phyloP scores from a whole-genome alignment of 2,113 vertebrate species.

The Alethe diademata region DNA sequence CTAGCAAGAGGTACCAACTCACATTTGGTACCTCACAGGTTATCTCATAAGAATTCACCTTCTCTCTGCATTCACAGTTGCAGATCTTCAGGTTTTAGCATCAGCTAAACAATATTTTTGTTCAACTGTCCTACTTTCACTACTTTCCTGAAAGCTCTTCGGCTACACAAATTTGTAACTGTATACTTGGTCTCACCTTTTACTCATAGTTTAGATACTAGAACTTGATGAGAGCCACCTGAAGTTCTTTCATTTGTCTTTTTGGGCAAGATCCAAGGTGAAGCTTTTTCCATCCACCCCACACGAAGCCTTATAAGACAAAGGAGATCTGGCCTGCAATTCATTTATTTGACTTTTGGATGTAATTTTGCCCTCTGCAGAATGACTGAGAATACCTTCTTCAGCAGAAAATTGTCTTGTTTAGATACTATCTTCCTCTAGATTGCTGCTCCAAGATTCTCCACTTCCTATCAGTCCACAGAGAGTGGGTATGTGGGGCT shows the following conservation, averaged over 20 bases:
- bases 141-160: not conserved
- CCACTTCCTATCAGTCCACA: not conserved
- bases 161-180: not conserved
- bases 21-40: not conserved
- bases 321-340: not conserved
- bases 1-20: not conserved
- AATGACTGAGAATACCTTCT: not conserved
- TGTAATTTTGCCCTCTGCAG: not conserved
- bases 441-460: not conserved
- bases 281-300: not conserved
- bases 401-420: not conserved
- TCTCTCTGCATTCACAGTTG: not conserved
- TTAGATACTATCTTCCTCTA: not conserved
- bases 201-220: not conserved
- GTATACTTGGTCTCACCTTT: not conserved
- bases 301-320: not conserved
- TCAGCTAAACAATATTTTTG: not conserved
- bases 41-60: not conserved
- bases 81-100: not conserved
- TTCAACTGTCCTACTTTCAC: not conserved
- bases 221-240: not conserved
- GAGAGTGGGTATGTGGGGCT: rapidly evolving
- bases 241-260: not conserved
- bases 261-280: not conserved
- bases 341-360: not conserved